A percentile compares a stretch with the other conserved stretches of the same genome.
Conservation (phyloP, 2,888 invertebrate species). For the Tenthredo scrophulariae region DNA sequence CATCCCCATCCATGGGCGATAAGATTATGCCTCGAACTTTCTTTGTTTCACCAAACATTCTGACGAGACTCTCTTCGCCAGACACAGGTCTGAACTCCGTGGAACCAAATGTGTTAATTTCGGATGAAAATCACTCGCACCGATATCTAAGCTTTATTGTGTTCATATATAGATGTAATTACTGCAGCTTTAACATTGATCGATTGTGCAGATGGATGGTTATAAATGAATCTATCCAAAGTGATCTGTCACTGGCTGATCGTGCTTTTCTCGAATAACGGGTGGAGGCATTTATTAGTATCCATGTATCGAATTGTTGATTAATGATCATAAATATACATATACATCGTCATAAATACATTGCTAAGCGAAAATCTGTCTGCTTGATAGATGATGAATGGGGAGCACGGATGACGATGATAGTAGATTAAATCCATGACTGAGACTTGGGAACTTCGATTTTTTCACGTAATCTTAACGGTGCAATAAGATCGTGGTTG, state of each 20-base stretch:
- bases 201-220: neutral
- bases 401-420: neutral
- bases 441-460: neutral
- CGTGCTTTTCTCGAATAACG: neutral
- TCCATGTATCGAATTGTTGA: slow-evolving; percentile 12
- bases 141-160: too few relatives aligned
- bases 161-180: too few relatives aligned
- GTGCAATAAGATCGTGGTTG: too few relatives aligned
- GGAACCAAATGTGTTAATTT: neutral
- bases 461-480: too few relatives aligned
- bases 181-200: neutral
- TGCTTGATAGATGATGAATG: neutral
- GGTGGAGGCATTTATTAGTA: neutral
- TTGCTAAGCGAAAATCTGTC: neutral
- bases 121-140: neutral
- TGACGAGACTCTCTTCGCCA: neutral
- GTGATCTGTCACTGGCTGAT: slow-evolving; percentile 29
- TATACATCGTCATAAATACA: neutral
- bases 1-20: neutral
- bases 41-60: neutral
- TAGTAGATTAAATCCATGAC: neutral
- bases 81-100: neutral
- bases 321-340: neutral
- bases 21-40: neutral
- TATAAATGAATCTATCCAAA: neutral